These are phyloP conservation scores for Telenomus remus DNA, from an alignment of 1,140 invertebrate species.

Conservation along the genomic window DNA sequence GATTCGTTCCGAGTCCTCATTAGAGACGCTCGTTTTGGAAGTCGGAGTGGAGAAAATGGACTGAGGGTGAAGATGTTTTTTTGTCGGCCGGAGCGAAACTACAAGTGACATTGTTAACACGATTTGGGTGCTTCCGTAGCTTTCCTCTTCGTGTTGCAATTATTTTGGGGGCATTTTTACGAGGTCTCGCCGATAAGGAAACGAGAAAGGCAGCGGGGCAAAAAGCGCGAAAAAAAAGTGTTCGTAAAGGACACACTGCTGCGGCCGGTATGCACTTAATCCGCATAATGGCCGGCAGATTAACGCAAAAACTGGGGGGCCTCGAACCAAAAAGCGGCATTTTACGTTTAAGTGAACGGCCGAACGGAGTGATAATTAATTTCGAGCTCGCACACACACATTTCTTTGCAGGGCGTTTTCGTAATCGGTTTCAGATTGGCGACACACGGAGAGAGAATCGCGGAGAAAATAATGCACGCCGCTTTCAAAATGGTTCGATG, in stretches of 20 bases:
- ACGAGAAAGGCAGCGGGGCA: slow-evolving; percentile 25
- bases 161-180: slow-evolving; percentile 34
- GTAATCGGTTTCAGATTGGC: slow-evolving; percentile 16
- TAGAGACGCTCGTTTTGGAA: not conserved
- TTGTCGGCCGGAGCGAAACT: not conserved
- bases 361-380: slow-evolving; percentile 41
- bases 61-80: not conserved
- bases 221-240: slow-evolving; percentile 26
- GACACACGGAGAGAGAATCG: not conserved
- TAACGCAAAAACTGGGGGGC: slow-evolving; percentile 42
- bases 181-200: slow-evolving; percentile 46
- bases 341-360: slow-evolving; percentile 30
- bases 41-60: not conserved
- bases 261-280: slow-evolving; percentile 31
- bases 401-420: not conserved
- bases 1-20: too few relatives aligned
- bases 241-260: slow-evolving; percentile 27
- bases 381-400: slow-evolving; percentile 11
- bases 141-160: slow-evolving; percentile 31
- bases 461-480: slow-evolving; percentile 5
- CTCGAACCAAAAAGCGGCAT: slow-evolving; percentile 32
- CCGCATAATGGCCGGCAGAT: slow-evolving; percentile 29
- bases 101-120: slow-evolving; percentile 33
- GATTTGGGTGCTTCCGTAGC: slow-evolving; percentile 27
- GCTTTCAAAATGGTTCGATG: slow-evolving; percentile 9